phyloP scores from a whole-genome alignment of 2,888 invertebrate genomes.

The Heliconius ethilla region DNA sequence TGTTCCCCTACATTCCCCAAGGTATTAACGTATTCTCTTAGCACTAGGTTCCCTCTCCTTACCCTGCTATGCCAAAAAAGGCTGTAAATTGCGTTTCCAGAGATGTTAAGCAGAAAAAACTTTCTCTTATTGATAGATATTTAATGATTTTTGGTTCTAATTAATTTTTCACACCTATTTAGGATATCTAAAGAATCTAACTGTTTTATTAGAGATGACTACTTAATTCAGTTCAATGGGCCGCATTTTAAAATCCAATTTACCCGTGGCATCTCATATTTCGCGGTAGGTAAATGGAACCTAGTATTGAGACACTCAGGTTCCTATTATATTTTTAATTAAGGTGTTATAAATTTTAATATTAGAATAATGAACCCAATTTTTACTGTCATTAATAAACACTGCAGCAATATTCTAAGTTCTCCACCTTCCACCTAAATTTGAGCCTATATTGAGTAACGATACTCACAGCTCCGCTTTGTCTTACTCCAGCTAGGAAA shows the following conservation, averaged over 20 bases:
- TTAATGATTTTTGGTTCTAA: background rate
- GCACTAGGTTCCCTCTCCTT: background rate
- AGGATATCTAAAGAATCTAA: background rate
- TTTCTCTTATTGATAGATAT: background rate
- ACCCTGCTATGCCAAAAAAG: too few relatives aligned
- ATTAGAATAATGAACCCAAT: too few relatives aligned
- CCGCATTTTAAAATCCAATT: background rate
- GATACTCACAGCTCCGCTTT: too few relatives aligned
- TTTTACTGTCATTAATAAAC: too few relatives aligned
- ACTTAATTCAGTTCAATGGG: background rate
- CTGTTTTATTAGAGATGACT: background rate
- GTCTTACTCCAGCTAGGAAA: too few relatives aligned
- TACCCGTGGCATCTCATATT: background rate
- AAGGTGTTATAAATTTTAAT: too few relatives aligned
- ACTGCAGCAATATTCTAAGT: too few relatives aligned
- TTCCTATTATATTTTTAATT: background rate
- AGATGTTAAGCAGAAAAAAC: background rate
- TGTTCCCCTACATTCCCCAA: too few relatives aligned
- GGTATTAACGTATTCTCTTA: background rate
- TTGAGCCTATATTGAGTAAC: too few relatives aligned
- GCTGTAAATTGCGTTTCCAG: background rate
- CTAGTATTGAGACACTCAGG: background rate
- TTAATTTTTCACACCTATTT: conserved; percentile 10
- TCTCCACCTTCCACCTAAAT: too few relatives aligned
- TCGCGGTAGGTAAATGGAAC: background rate